Evolutionary conservation across 2,797 vertebrate species (phyloP).

Genomic region (Bradypodion pumilum): DNA sequence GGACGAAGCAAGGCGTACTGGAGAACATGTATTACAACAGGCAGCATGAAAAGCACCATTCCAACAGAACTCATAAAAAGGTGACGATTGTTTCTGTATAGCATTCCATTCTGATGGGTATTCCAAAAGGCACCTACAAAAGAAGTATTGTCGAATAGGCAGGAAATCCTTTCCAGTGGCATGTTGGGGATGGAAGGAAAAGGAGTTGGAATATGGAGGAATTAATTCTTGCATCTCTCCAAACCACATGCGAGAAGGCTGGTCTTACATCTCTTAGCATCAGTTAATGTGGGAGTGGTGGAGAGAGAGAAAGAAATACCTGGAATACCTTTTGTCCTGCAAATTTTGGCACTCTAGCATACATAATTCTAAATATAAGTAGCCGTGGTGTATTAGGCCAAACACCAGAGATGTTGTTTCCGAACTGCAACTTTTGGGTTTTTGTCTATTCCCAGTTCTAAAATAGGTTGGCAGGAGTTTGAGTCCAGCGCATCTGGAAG

Average conservation of each 20-base stretch:
- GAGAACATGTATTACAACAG: slow-evolving; percentile 49
- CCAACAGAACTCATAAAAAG: slow-evolving; percentile 60
- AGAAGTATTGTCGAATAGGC: slow-evolving; percentile 44
- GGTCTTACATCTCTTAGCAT: slow-evolving; percentile 24
- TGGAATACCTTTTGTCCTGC: not conserved
- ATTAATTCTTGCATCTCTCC: slow-evolving; percentile 38
- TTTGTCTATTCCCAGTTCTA: not conserved
- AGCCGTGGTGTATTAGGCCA: slow-evolving; percentile 3
- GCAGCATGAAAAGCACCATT: slow-evolving; percentile 50
- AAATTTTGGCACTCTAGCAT: slow-evolving; percentile 23
- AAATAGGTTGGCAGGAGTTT: not conserved
- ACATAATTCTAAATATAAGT: not conserved
- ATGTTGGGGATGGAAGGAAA: not conserved
- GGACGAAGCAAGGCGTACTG: slow-evolving; percentile 51
- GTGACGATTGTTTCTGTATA: slow-evolving; percentile 51
- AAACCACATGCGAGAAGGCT: not conserved
- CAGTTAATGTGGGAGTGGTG: slow-evolving; percentile 1
- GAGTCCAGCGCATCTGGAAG: not conserved
- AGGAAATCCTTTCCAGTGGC: slow-evolving; percentile 24
- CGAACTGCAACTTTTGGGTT: not conserved
- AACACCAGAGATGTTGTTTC: not conserved
- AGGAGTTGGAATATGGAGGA: slow-evolving; percentile 6
- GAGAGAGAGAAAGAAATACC: not conserved
- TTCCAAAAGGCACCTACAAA: slow-evolving; percentile 48
- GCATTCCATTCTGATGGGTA: slow-evolving; percentile 25